Evolutionary conservation across 2,888 invertebrate species (phyloP).

Genomic region (Drosophila paranaensis): DNA sequence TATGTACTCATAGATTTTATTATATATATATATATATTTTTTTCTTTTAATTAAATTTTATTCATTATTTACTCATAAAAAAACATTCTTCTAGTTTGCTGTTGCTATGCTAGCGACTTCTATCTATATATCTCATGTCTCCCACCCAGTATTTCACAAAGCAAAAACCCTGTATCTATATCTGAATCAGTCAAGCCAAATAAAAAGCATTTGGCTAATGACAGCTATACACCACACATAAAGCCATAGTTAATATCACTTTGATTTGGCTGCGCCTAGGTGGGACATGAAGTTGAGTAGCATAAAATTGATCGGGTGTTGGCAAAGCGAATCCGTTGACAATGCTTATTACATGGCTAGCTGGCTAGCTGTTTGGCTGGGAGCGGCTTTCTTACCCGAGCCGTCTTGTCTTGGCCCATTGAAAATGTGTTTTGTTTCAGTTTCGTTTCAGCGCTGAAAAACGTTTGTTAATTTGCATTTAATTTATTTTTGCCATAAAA

Average conservation of each 20-base stretch:
- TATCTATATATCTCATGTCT: no score
- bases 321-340: conserved; percentile 50
- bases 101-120: no score
- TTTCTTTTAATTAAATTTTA: no score
- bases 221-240: conserved; percentile 1
- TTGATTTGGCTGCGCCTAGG: conserved; percentile 4
- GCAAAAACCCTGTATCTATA: no score
- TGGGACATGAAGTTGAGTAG: conserved; percentile 32
- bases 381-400: conserved; percentile 23
- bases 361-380: neutral
- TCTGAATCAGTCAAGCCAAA: conserved; percentile 9
- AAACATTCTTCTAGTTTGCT: no score
- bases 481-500: conserved; percentile 59
- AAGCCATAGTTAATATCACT: conserved; percentile 8
- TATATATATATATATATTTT: no score
- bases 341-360: conserved; percentile 39
- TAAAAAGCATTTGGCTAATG: neutral
- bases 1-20: no score
- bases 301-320: conserved; percentile 35
- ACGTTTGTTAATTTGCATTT: conserved; percentile 67
- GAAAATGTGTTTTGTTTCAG: conserved; percentile 12
- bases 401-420: conserved; percentile 1
- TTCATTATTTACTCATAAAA: no score
- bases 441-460: conserved; percentile 27
- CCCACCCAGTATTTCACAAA: no score